Base-by-base conservation (phyloP, 2,797 vertebrate genomes). In the Parauchenoglanis punctatus region DNA sequence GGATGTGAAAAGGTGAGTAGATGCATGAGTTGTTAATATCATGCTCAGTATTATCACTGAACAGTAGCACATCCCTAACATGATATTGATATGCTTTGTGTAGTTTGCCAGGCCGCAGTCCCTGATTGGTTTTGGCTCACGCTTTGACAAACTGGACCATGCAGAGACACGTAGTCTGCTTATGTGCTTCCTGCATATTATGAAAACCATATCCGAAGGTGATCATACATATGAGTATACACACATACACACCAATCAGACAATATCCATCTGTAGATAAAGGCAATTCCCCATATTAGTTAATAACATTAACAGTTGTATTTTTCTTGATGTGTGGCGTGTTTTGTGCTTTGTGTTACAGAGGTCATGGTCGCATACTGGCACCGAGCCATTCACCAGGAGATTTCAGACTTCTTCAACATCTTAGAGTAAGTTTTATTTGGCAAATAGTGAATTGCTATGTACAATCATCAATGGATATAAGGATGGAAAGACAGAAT, bases 191-290 rank as follows among this genome's bases (percentile, higher is more conserved):
- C 95, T 99, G 90, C 98, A 99, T 94, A 99, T 99, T 87, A 99
- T 99, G 97, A 99, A 99, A 95, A 99, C 97, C 46, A 97, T 99
- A 93, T 99, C 98, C 0, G 98, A 98, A 91, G 98, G 99, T 99
- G 93, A 94, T 35, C 23, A 12, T 31, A 46, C 52, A 72, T 67
- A 54, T 58, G 49, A 12, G 3, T 7, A 86, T 59, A 40, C 73
- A 81, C 28, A 80, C 58, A 40, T 35, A 15, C 56, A 23, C 35
- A n/a, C 78, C 35, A 61, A 15, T 81, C 13, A 28, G 23, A 46
- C 20, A 25, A 59, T 40, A 59, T 25, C 18, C 1, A 7, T 73
- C 28, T 54, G 12, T 54, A n/a, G 3, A 73, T 46, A 11, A 73
- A 4, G 20, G 7, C 15, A 80, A 11, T 81, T 20, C 20, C 28